Conservation (phyloP, 2,113 vertebrate species). For the Scomber colias region DNA sequence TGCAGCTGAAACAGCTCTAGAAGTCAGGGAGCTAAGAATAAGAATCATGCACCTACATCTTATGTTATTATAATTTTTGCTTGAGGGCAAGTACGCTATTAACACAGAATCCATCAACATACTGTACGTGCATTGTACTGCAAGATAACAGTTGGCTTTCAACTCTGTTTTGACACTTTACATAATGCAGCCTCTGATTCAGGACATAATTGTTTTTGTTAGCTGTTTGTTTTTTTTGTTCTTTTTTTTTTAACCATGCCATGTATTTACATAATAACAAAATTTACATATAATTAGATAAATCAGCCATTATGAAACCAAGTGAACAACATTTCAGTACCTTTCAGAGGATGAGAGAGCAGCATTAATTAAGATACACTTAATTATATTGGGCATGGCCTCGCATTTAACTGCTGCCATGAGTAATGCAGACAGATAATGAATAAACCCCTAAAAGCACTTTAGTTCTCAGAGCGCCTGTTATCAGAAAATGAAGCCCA, state of each 20-base stretch:
- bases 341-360: slow-evolving; percentile 40
- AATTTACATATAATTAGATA: slow-evolving; percentile 32
- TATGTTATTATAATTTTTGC: slow-evolving; percentile 50
- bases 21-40: slow-evolving; percentile 46
- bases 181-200: not conserved
- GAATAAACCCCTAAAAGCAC: slow-evolving; percentile 43
- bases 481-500: slow-evolving; percentile 40
- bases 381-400: slow-evolving; percentile 59
- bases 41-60: slow-evolving; percentile 41
- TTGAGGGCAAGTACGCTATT: slow-evolving; percentile 39
- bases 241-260: not conserved
- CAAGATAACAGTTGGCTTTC: not conserved
- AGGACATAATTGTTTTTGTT: slow-evolving; percentile 9
- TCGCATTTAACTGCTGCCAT: slow-evolving; percentile 57
- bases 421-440: slow-evolving; percentile 57
- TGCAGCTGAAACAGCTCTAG: slow-evolving; percentile 39
- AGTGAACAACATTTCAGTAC: slow-evolving; percentile 36
- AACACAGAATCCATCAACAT: slow-evolving; percentile 33
- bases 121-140: not conserved
- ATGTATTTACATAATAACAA: slow-evolving; percentile 14
- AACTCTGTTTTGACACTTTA: not conserved
- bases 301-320: slow-evolving; percentile 39
- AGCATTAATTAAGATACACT: slow-evolving; percentile 61
- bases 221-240: slow-evolving; percentile 1
- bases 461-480: slow-evolving; percentile 42